phyloP scores from a whole-genome alignment of 2,888 invertebrate species.

The Brachynemurus nebulosus region DNA sequence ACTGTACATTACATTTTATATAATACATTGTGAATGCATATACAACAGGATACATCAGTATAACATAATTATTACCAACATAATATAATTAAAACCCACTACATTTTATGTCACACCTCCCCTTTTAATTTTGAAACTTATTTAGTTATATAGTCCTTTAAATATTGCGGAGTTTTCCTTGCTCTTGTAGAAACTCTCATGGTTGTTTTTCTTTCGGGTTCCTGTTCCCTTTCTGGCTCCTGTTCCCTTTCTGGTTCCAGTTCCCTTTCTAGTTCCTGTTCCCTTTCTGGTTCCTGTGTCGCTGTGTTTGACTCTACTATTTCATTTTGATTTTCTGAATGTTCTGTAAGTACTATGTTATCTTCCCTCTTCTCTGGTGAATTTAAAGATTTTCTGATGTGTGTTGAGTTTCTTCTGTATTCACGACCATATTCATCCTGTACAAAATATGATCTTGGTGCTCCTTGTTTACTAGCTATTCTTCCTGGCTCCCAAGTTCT shows the following conservation, averaged over 20 bases:
- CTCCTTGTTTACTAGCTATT: neutral
- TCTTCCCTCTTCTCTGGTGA: neutral
- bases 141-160: neutral
- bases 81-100: no score
- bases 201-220: neutral
- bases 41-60: no score
- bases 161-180: neutral
- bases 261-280: neutral
- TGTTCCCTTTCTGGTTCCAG: neutral
- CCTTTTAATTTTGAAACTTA: neutral
- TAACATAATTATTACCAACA: no score
- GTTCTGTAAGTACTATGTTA: no score
- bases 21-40: no score
- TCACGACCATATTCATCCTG: neutral
- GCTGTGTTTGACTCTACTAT: no score
- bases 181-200: neutral
- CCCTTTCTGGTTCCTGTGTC: neutral
- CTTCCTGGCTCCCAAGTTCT: neutral
- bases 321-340: no score
- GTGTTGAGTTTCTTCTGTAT: neutral
- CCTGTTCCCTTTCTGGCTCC: neutral
- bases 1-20: no score
- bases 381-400: neutral
- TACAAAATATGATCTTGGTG: neutral
- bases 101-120: neutral